These are phyloP conservation scores for Ammospiza caudacuta DNA, from an alignment of 2,113 vertebrate genomes.

Conservation along the genomic window DNA sequence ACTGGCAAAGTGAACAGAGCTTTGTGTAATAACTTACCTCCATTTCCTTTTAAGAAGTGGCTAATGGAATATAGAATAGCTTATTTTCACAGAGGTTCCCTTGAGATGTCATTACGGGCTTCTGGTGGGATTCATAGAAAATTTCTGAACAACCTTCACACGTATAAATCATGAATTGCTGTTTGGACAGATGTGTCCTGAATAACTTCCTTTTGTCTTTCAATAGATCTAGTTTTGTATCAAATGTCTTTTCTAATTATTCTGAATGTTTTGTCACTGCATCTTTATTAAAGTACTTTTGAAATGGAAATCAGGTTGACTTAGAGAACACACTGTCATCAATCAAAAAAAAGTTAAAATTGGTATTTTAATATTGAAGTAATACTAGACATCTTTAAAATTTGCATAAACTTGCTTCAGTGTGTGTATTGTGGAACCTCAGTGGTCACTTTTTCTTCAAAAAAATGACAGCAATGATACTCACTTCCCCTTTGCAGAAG, in stretches of 20 bases:
- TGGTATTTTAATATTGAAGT: not conserved
- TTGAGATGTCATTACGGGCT: not conserved
- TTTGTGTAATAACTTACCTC: not conserved
- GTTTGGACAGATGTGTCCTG: not conserved
- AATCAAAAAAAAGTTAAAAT: not conserved
- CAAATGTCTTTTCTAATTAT: not conserved
- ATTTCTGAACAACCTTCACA: not conserved
- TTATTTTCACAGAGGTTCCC: not conserved
- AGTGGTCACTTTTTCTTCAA: not conserved
- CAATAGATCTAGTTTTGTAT: not conserved
- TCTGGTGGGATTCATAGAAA: not conserved
- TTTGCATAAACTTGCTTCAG: not conserved
- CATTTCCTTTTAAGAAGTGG: not conserved
- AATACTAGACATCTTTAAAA: not conserved
- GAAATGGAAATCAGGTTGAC: not conserved
- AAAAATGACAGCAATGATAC: not conserved
- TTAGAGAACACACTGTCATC: not conserved
- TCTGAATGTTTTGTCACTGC: not conserved
- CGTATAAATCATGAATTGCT: not conserved
- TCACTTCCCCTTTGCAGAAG: not conserved
- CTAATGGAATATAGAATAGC: not conserved
- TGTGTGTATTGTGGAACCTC: not conserved
- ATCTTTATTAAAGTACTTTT: not conserved
- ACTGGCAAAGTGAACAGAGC: not conserved
- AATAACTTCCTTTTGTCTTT: conserved; percentile 9